Conservation (phyloP, 2,797 vertebrate genomes). For the Sardinella longiceps region DNA sequence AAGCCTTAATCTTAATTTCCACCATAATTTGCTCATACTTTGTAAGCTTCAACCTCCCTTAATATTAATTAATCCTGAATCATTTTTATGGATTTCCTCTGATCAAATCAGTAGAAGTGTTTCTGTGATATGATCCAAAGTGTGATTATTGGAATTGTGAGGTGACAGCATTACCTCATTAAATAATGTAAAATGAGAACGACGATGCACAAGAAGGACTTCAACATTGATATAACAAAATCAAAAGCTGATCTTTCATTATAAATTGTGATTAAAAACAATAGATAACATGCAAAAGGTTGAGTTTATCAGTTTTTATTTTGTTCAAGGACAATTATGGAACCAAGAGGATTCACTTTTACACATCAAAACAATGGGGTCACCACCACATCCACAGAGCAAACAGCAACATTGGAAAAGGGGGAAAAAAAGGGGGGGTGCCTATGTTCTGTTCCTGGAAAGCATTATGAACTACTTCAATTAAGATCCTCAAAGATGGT, state of each 20-base stretch:
- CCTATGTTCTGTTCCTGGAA: slow-evolving; percentile 30
- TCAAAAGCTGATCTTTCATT: not conserved
- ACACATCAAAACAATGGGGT: slow-evolving; percentile 72
- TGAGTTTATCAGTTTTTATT: slow-evolving; percentile 67
- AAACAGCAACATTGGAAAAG: slow-evolving; percentile 67
- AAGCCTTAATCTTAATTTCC: too few species aligned
- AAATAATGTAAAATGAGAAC: too few species aligned
- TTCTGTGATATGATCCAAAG: too few species aligned
- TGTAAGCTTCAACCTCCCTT: too few species aligned
- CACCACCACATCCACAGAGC: slow-evolving; percentile 74
- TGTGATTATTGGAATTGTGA: too few species aligned
- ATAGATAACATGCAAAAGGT: not conserved
- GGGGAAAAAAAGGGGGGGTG: slow-evolving; percentile 26
- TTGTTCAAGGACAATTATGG: slow-evolving; percentile 69
- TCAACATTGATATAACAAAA: too few species aligned
- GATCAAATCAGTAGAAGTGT: too few species aligned
- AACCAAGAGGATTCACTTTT: slow-evolving; percentile 63
- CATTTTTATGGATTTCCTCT: too few species aligned
- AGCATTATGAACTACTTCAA: slow-evolving; percentile 48
- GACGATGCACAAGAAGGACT: too few species aligned
- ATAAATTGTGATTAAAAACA: not conserved
- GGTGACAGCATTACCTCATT: too few species aligned
- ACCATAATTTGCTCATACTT: too few species aligned
- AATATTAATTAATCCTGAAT: too few species aligned
- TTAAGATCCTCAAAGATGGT: slow-evolving; percentile 26